Percentiles rank a stretch among this genome's conserved stretches.
Evolutionary conservation across 1,140 invertebrate genomes (phyloP).

Genomic region (Drosophila murphyi): DNA sequence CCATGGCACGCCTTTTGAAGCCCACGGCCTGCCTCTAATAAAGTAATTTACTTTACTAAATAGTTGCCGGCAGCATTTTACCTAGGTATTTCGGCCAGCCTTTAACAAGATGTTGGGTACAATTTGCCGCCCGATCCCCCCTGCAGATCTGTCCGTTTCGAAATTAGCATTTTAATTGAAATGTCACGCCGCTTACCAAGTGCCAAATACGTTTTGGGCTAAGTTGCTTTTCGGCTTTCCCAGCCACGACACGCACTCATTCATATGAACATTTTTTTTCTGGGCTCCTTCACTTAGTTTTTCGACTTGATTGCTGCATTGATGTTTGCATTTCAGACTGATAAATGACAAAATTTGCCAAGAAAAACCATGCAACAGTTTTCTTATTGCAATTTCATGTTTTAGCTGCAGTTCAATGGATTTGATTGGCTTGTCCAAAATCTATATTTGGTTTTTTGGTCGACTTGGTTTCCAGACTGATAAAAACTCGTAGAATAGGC

Average conservation of each 20-base stretch:
- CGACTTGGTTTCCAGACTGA: conserved; percentile 35
- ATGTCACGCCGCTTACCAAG: conserved; percentile 69
- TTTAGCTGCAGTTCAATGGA: conserved; percentile 36
- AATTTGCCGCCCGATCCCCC: conserved; percentile 9
- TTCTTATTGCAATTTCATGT: conserved; percentile 43
- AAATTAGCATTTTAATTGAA: conserved; percentile 79
- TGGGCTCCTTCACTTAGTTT: conserved; percentile 24
- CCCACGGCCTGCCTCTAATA: conserved; percentile 67
- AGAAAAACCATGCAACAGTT: conserved; percentile 27
- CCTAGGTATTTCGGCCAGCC: conserved; percentile 27
- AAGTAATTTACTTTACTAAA: conserved; percentile 76
- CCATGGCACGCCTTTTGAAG: conserved; percentile 56
- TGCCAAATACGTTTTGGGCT: conserved; percentile 47
- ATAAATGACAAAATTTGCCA: conserved; percentile 64
- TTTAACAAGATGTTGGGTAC: conserved; percentile 39
- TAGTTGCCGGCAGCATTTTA: conserved; percentile 69
- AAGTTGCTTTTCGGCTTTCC: conserved; percentile 39
- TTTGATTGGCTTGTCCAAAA: conserved; percentile 6
- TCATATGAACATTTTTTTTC: conserved; percentile 30
- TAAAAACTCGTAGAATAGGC: conserved; percentile 29
- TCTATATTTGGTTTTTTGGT: not conserved
- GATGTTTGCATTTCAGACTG: conserved; percentile 69
- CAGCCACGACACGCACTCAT: conserved; percentile 68
- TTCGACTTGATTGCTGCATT: conserved; percentile 13
- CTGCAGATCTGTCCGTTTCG: conserved; percentile 17